These are phyloP conservation scores for Gryon sp. DNA, from an alignment of 1,140 invertebrate genomes.

Conservation along the genomic window DNA sequence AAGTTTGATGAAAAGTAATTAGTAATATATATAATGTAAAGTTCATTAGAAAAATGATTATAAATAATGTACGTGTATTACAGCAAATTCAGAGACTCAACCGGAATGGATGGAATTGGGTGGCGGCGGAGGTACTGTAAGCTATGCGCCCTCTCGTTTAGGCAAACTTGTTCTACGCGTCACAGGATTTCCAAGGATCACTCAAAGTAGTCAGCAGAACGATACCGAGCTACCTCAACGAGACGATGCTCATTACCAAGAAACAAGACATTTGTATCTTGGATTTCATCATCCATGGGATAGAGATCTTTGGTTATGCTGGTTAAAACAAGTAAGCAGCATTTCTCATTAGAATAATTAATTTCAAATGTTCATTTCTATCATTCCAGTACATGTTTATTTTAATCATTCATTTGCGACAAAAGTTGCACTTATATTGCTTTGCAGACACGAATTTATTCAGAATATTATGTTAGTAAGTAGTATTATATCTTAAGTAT, in stretches of 20 bases:
- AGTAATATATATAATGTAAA: too few species aligned
- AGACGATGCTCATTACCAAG: conserved; percentile 69
- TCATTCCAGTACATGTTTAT: background rate
- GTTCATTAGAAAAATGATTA: too few species aligned
- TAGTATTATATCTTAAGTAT: too few species aligned
- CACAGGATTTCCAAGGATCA: conserved; percentile 75
- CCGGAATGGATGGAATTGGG: conserved; percentile 78
- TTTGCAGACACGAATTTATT: too few species aligned
- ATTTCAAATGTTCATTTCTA: conserved; percentile 1
- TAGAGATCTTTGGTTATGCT: conserved; percentile 82
- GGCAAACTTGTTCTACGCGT: conserved; percentile 78
- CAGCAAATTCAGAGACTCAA: conserved; percentile 71
- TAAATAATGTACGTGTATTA: conserved; percentile 44
- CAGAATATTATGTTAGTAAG: too few species aligned
- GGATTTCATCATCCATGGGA: conserved; percentile 84
- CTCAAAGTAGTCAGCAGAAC: conserved; percentile 66
- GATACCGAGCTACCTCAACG: conserved; percentile 51
- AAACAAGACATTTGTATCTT: conserved; percentile 80
- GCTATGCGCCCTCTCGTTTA: conserved; percentile 75
- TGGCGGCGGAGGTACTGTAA: conserved; percentile 72
- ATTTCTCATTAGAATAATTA: conserved; percentile 19
- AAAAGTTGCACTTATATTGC: too few species aligned
- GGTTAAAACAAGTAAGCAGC: conserved; percentile 82
- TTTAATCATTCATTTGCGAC: too few species aligned
- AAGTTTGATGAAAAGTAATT: too few species aligned